Conservation (phyloP, 1,140 invertebrate species). For the Cydia amplana region DNA sequence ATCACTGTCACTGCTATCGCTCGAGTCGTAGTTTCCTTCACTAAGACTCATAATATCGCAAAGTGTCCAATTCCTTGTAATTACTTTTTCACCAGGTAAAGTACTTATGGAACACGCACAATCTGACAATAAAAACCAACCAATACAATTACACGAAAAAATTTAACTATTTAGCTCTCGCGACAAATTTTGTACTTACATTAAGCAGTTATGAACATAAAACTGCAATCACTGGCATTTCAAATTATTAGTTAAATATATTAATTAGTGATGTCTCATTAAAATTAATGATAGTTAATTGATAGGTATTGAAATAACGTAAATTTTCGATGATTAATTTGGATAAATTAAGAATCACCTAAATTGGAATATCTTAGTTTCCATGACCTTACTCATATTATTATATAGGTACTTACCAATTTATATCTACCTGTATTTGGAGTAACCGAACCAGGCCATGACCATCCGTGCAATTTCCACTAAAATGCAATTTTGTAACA, state of each 20-base stretch:
- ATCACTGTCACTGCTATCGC: constrained; percentile 38
- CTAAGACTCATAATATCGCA: constrained; percentile 26
- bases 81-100: not conserved
- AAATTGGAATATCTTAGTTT: too few relatives aligned
- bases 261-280: not conserved
- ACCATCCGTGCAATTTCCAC: not conserved
- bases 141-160: not conserved
- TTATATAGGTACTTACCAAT: not conserved
- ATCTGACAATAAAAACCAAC: too few relatives aligned
- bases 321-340: not conserved
- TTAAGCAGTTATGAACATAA: not conserved
- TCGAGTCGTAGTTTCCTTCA: constrained; percentile 20
- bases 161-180: not conserved
- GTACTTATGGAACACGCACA: not conserved
- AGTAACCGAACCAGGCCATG: not conserved
- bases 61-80: not conserved
- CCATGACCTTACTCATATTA: too few relatives aligned
- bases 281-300: not conserved
- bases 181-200: not conserved
- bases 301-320: not conserved
- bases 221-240: not conserved
- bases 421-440: not conserved
- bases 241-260: not conserved
- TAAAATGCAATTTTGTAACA: constrained; percentile 1
- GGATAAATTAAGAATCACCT: too few relatives aligned